Base-by-base conservation (phyloP, 2,113 vertebrate species). In the Sinocyclocheilus maitianheensis region DNA sequence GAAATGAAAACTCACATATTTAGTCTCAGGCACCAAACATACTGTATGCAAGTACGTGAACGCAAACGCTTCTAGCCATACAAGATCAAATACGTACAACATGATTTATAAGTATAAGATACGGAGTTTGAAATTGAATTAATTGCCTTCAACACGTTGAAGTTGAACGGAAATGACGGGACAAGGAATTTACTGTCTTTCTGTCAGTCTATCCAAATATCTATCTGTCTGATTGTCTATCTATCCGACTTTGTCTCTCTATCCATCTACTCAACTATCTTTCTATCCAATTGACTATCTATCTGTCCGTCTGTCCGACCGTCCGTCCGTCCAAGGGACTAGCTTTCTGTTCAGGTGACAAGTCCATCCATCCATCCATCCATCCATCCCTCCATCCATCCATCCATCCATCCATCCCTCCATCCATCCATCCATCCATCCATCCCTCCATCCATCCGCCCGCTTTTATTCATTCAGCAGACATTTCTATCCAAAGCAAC, bases 341-440 rank as follows among this genome's bases (percentile, higher is more conserved):
- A 1, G n/a, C 22, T 10, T 0, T 62, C 8, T 14, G 5, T 18
- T 16, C 0, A 2, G 3, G 3, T 34, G 30, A 34, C 30, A 34
- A 3, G 2, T 6, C 53, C 6, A 6, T 51, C 48, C 4, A 14
- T 63, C n/a, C 5, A 0, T 63, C 3, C 1, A 0, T 62, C 24
- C 1, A 7, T 26, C 63, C 1, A 6, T 13, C 62, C 1, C 1
- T 24, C 9, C 1, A 0, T 62, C 9, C 4, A 4, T 24, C 60
- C 10, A 20, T 5, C 58, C 10, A 0, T 63, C 10, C 1, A 0
- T 62, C 3, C 4, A 11, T n/a, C 60, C 0, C 0, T 4, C 22
- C 2, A 1, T n/a, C 1, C 11, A 22, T 1, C 1, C n/a, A 0
- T 65, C 10, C 0, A 1, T 62, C 60, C 10, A 14, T 53, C 51